phyloP scores from a whole-genome alignment of 2,797 vertebrate genomes.

The Poeciliopsis turneri region DNA sequence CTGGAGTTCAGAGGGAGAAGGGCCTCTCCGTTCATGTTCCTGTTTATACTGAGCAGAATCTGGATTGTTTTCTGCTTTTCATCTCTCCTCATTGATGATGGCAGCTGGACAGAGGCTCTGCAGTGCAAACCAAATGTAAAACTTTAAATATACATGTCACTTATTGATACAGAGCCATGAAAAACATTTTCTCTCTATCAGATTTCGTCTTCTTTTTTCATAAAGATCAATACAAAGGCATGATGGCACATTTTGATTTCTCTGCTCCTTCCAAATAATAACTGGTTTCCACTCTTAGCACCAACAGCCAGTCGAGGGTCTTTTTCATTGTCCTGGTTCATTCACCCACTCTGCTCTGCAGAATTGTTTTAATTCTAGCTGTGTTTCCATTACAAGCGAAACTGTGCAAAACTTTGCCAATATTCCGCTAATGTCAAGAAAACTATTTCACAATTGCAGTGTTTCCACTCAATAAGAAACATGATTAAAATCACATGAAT shows the following conservation, averaged over 20 bases:
- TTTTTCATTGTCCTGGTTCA: not conserved
- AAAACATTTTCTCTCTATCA: not conserved
- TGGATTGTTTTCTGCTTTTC: slow-evolving; percentile 33
- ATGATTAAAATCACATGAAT: too few relatives aligned
- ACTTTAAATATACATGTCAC: not conserved
- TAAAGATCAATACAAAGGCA: not conserved
- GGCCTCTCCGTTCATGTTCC: slow-evolving; percentile 54
- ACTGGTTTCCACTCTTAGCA: not conserved
- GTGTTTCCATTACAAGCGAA: too few relatives aligned
- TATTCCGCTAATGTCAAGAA: too few relatives aligned
- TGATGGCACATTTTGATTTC: not conserved
- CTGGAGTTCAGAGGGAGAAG: slow-evolving; percentile 57
- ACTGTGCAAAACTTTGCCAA: too few relatives aligned
- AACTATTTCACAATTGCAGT: too few relatives aligned
- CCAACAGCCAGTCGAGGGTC: not conserved
- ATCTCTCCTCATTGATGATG: slow-evolving; percentile 13
- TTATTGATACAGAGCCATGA: not conserved
- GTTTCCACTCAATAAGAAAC: too few relatives aligned
- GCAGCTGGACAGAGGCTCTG: not conserved
- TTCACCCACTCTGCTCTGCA: not conserved
- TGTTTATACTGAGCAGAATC: slow-evolving; percentile 64
- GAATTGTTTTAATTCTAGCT: not conserved
- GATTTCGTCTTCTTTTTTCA: not conserved
- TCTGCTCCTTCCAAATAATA: not conserved
- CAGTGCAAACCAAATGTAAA: not conserved